Base-by-base conservation (phyloP, 2,797 vertebrate species). In the Cyclura pinguis region DNA sequence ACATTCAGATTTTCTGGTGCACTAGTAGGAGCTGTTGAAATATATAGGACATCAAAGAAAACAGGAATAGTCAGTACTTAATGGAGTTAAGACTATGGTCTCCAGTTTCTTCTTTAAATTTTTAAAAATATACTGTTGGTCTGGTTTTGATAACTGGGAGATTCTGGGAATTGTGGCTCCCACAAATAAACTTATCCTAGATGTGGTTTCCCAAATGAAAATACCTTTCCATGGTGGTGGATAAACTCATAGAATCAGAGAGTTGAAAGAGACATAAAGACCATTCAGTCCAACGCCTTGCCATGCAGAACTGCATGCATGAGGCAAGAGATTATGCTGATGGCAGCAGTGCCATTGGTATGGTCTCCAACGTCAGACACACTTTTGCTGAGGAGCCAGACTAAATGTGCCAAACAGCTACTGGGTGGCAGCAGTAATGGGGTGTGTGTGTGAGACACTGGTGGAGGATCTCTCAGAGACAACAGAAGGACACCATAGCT, bases 1-100 rank as follows among this genome's bases (percentile, higher is more conserved):
- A 99, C 98, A 27, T 98, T 97, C 92, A 99, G 98, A 97, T 99
- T 99, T 95, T 99, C 99, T 55, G 99, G 99, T 91, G 99, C 98
- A 6, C 97, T 98, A 81, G 98, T 97, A 85, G 99, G 99, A 95
- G 98, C 99, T 99, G 92, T 90, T 78, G 91, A 92, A 95, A 95
- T 13, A 85, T 81, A 69, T 81, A 89, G 38, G 50, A 86, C 38
- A 0, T 22, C 89, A 12, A 20, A 72, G 32, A 52, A 4, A 18
- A n/a, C 2, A 6, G 55, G 16, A 8, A 50, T 69, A 50, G 91
- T 87, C 93, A 42, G n/a, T 73, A 81, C 73, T 18, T 29, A 91
- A 80, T 76, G 27, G 42, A 0, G 38, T 73, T 77, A 12, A 12
- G 6, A 35, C 47, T 20, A 55, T 0, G 62, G 50, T 0, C 7